Conservation (phyloP, 1,140 invertebrate genomes). For the Metaphire vulgaris region DNA sequence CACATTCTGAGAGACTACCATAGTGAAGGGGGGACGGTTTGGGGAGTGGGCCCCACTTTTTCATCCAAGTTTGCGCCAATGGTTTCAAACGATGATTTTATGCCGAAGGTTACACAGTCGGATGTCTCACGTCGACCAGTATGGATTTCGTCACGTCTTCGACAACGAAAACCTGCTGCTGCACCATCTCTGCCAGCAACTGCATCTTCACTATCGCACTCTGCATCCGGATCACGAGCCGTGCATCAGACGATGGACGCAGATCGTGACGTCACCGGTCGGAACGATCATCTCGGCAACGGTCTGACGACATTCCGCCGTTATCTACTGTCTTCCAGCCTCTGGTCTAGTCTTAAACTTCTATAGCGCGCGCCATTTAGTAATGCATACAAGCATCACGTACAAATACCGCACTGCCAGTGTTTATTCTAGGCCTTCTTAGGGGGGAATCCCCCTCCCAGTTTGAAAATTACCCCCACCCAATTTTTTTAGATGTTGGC, state of each 20-base stretch:
- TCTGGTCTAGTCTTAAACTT: no score
- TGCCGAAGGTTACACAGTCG: slow-evolving; percentile 47
- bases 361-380: no score
- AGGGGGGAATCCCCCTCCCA: no score
- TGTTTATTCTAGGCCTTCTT: no score
- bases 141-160: slow-evolving; percentile 55
- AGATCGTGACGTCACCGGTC: background rate
- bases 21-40: no score
- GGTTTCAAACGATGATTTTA: no score
- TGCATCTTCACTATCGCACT: slow-evolving; percentile 51
- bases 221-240: slow-evolving; percentile 48
- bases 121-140: slow-evolving; percentile 54
- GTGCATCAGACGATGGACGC: slow-evolving; percentile 49
- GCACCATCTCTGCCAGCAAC: slow-evolving; percentile 57
- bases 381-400: no score
- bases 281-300: background rate
- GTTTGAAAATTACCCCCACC: no score
- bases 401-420: no score
- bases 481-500: no score
- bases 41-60: background rate
- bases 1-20: background rate
- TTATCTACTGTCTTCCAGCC: no score
- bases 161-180: slow-evolving; percentile 51
- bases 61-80: background rate
- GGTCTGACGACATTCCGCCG: no score